A percentile compares a stretch with the other conserved stretches of the same genome.
Conservation (phyloP, 2,888 invertebrate species). For the Pachydiplax longipennis region DNA sequence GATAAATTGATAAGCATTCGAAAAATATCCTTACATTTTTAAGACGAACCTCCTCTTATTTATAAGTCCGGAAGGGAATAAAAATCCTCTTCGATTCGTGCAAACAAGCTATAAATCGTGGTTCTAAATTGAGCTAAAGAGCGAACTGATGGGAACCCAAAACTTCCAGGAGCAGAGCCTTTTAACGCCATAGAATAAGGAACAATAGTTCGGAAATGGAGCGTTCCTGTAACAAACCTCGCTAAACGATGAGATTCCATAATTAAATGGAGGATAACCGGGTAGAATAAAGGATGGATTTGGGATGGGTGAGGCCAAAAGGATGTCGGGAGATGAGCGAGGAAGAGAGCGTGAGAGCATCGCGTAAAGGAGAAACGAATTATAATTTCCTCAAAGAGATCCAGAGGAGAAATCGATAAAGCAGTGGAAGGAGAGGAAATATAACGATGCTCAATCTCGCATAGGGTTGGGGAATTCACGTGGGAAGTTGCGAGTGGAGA, state of each 20-base stretch:
- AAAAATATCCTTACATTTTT: no score
- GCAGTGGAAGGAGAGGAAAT: neutral
- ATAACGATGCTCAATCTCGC: neutral
- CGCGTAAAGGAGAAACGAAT: neutral
- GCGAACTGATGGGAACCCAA: no score
- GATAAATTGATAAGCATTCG: no score
- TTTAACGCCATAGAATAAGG: no score
- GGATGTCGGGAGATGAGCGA: neutral
- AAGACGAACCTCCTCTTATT: no score
- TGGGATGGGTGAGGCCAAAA: neutral
- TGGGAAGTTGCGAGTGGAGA: conserved; percentile 10
- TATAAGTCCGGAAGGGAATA: no score
- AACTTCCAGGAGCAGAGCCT: no score
- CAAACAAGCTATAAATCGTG: no score
- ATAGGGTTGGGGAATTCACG: neutral
- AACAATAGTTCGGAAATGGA: no score
- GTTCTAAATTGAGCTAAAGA: no score
- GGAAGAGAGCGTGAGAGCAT: neutral
- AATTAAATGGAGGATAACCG: neutral
- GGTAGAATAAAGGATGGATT: neutral
- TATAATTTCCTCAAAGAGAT: neutral
- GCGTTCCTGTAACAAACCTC: no score
- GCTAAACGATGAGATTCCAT: neutral
- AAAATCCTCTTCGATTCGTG: no score
- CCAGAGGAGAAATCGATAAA: neutral